Evolutionary conservation across 1,140 invertebrate genomes (phyloP), one percentile per base, ranked within the genome.

Genomic region (Bombus confusus): DNA sequence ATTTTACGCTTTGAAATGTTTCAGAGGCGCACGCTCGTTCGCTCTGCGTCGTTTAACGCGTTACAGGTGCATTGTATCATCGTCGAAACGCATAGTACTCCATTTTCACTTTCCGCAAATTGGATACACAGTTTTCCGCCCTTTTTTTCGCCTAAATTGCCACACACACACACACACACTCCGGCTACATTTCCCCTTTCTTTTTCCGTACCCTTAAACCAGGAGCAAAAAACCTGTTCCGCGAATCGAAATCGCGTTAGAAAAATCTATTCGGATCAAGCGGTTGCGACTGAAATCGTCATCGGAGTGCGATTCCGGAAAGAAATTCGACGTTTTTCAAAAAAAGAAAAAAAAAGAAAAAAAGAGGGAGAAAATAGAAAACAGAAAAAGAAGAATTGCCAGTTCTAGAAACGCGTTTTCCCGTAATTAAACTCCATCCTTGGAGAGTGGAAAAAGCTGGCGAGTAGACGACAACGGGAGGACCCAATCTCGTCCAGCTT

Each of bases 401-500:
- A 41, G 31, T 66, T 52, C 47, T 52, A 52, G 47, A 43, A 83
- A 47, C 79, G 66, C 83, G 73, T 88, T 73, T 86, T 69, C 57
- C 76, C 74, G 86, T 90, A 90, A 90, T 90, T 87, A 86, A 80
- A 87, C 83, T 85, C 72, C 80, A 84, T 89, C 82, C 73, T 71
- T 64, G 62, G 72, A 18, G 37, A 39, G 47, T 43, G 71, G 77
- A 39, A 57, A 89, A 84, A 89, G 69, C 80, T 62, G 71, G 77
- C 86, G 77, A 75, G 76, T 57, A 89, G 88, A 83, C 87, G 79
- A 43, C 41, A 41, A 68, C 80, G 15, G 47, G 37, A 69, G 71
- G 80, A 90, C 91, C 86, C 91, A 92, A 93, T 93, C 92, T 91
- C 92, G 91, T 88, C 88, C 87, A 79, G 83, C 77, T 88, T 91